phyloP scores from a whole-genome alignment of 2,113 vertebrate genomes.

The Lagopus leucura region DNA sequence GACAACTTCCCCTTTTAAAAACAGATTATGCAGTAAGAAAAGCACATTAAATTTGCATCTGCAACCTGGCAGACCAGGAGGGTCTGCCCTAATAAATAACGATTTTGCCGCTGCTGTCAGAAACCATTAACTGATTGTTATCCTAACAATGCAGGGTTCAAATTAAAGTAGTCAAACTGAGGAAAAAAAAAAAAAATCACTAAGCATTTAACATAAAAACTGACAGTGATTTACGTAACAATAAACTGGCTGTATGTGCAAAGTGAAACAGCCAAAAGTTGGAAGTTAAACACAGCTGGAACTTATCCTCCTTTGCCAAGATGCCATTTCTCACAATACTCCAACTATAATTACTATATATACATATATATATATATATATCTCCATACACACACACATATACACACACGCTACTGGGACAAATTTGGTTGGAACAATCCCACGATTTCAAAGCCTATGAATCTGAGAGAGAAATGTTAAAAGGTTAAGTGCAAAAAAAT shows the following conservation, averaged over 20 bases:
- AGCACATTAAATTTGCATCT: neutral
- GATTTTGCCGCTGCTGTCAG: neutral
- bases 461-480: neutral
- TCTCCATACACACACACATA: no score
- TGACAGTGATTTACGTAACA: neutral
- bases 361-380: no score
- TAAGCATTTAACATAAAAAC: neutral
- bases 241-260: neutral
- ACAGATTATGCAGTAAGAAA: neutral
- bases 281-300: neutral
- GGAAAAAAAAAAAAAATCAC: neutral
- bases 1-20: neutral
- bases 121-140: neutral
- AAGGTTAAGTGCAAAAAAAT: neutral
- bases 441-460: accelerated
- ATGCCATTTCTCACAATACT: neutral
- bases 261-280: neutral
- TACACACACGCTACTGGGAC: neutral
- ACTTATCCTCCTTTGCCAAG: neutral
- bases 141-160: neutral
- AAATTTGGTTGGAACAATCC: neutral
- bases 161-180: neutral
- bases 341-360: no score
- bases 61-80: neutral
- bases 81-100: neutral